Percentiles rank a stretch among this genome's conserved stretches.
These are phyloP conservation scores for Platycercus adscitus DNA, from an alignment of 2,113 vertebrate species.

Conservation along the genomic window DNA sequence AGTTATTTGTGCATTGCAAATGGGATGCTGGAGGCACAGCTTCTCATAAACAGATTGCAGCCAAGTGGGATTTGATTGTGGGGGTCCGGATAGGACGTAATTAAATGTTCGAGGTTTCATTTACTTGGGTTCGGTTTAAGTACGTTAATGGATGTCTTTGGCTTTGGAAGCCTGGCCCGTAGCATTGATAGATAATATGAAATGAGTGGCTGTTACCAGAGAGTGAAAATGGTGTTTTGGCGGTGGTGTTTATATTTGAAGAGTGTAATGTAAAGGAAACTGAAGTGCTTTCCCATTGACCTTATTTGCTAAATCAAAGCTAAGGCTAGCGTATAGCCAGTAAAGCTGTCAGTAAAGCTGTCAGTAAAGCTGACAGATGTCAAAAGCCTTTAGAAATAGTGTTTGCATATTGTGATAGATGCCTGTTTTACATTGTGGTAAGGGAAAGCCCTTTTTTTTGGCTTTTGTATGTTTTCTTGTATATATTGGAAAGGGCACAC, in stretches of 20 bases:
- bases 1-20: not conserved
- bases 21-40: not conserved
- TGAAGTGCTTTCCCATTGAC: not conserved
- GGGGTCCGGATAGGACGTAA: not conserved
- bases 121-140: not conserved
- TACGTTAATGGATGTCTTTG: not conserved
- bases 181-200: not conserved
- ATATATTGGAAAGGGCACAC: accelerated
- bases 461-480: not conserved
- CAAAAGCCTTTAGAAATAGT: not conserved
- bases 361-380: not conserved
- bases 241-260: not conserved
- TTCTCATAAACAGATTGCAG: not conserved
- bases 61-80: not conserved
- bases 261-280: not conserved
- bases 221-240: not conserved
- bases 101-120: not conserved
- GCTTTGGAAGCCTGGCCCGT: not conserved
- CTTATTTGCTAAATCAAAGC: not conserved
- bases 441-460: not conserved
- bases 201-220: not conserved
- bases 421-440: not conserved
- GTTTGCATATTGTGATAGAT: not conserved
- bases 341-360: not conserved
- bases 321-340: not conserved